Evolutionary conservation across 2,797 vertebrate genomes (phyloP).

Genomic region (Rhinophrynus dorsalis): DNA sequence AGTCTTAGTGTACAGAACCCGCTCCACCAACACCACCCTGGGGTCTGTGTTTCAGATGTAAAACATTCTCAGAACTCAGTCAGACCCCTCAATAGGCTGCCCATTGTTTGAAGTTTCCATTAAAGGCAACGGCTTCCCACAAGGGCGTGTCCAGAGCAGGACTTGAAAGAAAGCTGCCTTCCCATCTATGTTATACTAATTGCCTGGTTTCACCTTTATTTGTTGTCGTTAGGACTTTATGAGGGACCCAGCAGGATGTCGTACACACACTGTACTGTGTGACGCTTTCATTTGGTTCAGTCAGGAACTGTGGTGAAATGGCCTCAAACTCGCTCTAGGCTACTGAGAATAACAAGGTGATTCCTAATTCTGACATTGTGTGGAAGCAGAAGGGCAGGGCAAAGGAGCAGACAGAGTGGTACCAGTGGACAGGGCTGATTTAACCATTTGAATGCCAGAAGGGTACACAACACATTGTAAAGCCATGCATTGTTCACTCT

Average conservation of each 20-base stretch:
- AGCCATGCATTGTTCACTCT: too few relatives aligned
- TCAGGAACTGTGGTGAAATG: constrained; percentile 31
- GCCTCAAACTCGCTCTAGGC: constrained; percentile 31
- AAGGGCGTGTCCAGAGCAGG: constrained; percentile 34
- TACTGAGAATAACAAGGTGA: constrained; percentile 43
- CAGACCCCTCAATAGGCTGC: constrained; percentile 38
- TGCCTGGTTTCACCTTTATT: constrained; percentile 51
- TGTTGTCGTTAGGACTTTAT: constrained; percentile 47
- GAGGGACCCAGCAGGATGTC: constrained; percentile 46
- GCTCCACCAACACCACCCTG: constrained; percentile 26
- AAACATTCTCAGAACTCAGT: constrained; percentile 41
- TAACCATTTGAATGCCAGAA: too few relatives aligned
- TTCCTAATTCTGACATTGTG: constrained; percentile 39
- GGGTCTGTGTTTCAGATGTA: constrained; percentile 50
- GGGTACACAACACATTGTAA: too few relatives aligned
- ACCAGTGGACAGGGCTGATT: too few relatives aligned
- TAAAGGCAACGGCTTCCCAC: constrained; percentile 46
- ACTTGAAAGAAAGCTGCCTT: constrained; percentile 36
- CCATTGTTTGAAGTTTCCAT: constrained; percentile 48
- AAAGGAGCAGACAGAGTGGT: neutral
- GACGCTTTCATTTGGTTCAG: constrained; percentile 16
- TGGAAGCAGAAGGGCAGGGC: constrained; percentile 14
- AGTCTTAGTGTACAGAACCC: constrained; percentile 29
- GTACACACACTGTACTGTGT: constrained; percentile 39
- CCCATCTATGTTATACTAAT: constrained; percentile 46